A percentile compares a stretch with the other conserved stretches of the same genome.
Conservation (phyloP, 2,113 vertebrate species). For the Marcusenius ussheri region DNA sequence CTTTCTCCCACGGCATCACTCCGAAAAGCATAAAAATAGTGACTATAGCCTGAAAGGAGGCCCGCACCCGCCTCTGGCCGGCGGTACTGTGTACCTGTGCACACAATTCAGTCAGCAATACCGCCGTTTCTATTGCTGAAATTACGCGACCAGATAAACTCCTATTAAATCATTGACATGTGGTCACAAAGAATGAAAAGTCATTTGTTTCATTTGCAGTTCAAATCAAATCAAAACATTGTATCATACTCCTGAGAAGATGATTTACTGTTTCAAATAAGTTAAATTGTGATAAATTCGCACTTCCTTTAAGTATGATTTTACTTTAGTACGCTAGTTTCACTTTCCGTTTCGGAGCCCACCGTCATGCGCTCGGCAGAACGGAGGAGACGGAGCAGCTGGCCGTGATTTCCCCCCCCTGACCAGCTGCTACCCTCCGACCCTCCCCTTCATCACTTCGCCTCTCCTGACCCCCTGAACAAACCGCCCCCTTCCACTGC, state of each 20-base stretch:
- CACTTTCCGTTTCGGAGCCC: neutral
- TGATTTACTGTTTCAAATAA: neutral
- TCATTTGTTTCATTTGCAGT: no score
- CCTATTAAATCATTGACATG: no score
- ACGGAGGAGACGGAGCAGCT: neutral
- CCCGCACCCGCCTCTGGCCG: no score
- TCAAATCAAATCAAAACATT: no score
- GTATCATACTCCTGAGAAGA: no score
- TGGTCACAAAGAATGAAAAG: no score
- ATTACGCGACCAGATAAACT: no score
- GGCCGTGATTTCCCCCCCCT: neutral
- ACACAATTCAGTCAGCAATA: no score
- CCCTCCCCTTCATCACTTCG: neutral
- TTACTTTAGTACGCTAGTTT: neutral
- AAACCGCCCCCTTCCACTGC: neutral
- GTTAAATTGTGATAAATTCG: neutral
- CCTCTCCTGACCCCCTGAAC: neutral
- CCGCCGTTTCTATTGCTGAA: no score
- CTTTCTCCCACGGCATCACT: neutral
- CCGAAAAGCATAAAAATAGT: neutral
- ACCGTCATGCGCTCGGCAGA: neutral
- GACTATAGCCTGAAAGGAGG: no score
- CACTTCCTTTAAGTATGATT: neutral
- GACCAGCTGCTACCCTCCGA: neutral
- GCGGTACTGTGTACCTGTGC: no score